Base-by-base conservation (phyloP, 2,888 invertebrate genomes). In the Rhyacophila evoluta region DNA sequence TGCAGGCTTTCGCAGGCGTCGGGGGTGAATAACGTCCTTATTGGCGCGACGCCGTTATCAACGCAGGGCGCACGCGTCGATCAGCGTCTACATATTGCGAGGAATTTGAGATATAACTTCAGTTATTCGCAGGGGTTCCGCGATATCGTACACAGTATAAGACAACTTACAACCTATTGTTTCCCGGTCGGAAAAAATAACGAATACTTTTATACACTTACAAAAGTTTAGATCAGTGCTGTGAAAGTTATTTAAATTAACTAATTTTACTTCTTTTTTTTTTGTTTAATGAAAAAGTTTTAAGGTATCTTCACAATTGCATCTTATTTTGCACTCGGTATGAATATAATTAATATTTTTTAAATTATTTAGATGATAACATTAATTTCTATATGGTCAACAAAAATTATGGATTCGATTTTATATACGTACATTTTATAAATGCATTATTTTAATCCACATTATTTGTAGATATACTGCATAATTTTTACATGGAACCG, bases 41-140 rank as follows among this genome's bases (percentile, higher is more conserved):
- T 69, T 69, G 69, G 69, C 15, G 69, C n/a, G 69, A 28, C 29
- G 69, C 27, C 33, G 29, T 69, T 29, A 69, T 28, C 69, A 28
- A 19, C 10, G 10, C 55, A 69, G 69, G 69, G 69, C 69, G 69
- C 69, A 69, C n/a, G 69, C 69, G 69, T 19, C 33, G 69, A 12
- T 19, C 69, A 12, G 69, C 69, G 69, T 69, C 69, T 69, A 69
- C 69, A 15, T 69, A 69, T 69, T 28, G 69, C 69, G 69, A 33
- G 19, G n/a, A 5, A 29, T 19, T 12, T 11, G 29, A 28, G 69
- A 69, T 15, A 11, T 6, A 29, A n/a, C 29, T 69, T 69, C 69
- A 69, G 69, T 69, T 69, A 33, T 29, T 33, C 33, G 55, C 55
- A 55, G 55, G 55, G 55, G 19, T 6, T 10, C 55, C 55, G 55